phyloP scores from a whole-genome alignment of 2,888 invertebrate species.

The Molorchus minor region DNA sequence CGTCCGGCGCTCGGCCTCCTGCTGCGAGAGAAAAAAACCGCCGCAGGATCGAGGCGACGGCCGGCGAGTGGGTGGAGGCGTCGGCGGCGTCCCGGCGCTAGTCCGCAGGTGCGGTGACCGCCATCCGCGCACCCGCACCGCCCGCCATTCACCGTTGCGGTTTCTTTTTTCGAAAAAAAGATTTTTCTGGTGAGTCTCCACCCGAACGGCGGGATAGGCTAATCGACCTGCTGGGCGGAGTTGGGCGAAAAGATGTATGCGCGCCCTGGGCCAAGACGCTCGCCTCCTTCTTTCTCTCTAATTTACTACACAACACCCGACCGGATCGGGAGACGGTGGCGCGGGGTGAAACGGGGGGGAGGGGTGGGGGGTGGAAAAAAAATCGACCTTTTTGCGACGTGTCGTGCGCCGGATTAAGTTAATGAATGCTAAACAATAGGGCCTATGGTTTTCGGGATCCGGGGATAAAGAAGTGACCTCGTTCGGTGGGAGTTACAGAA shows the following conservation, averaged over 20 bases:
- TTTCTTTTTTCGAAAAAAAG: conserved; percentile 63
- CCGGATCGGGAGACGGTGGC: conserved; percentile 18
- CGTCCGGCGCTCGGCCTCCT: conserved; percentile 8
- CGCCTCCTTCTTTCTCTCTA: conserved; percentile 27
- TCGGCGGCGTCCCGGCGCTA: conserved; percentile 42
- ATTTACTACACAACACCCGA: conserved; percentile 30
- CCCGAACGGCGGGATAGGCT: conserved; percentile 63
- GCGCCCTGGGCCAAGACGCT: conserved; percentile 53
- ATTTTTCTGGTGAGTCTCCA: conserved; percentile 65
- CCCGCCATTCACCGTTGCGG: conserved; percentile 60
- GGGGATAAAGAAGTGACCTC: background rate
- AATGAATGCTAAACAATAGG: conserved; percentile 27
- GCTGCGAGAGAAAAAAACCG: conserved; percentile 21
- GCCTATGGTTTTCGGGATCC: conserved; percentile 11
- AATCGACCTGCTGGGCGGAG: conserved; percentile 62
- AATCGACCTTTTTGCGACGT: conserved; percentile 35
- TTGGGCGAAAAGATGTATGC: conserved; percentile 45
- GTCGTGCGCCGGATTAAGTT: conserved; percentile 31
- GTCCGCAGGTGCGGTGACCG: conserved; percentile 63
- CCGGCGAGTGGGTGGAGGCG: conserved; percentile 18
- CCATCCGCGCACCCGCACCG: conserved; percentile 58
- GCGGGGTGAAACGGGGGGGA: conserved; percentile 54
- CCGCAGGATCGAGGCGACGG: conserved; percentile 15
- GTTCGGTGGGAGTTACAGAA: background rate
- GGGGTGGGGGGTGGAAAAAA: conserved; percentile 59